Percentiles rank a stretch among this genome's conserved stretches.
Conservation (phyloP, 2,113 vertebrate species). For the Nycticebus coucang region DNA sequence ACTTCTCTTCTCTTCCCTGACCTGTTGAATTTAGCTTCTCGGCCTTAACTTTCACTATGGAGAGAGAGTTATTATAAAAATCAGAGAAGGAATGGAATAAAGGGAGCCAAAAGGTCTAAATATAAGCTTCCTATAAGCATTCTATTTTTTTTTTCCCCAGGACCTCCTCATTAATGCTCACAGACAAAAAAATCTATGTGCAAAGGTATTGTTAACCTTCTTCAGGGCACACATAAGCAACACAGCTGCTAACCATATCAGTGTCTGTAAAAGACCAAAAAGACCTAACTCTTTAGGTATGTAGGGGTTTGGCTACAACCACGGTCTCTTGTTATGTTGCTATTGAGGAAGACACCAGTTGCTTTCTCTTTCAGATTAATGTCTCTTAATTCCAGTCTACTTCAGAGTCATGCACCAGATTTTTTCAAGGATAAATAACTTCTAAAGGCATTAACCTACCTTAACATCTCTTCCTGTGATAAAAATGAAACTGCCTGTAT, state of each 20-base stretch:
- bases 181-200: not conserved
- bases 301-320: slow-evolving; percentile 22
- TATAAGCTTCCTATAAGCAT: not conserved
- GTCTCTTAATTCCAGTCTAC: slow-evolving; percentile 48
- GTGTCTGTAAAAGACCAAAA: not conserved
- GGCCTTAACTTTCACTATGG: not conserved
- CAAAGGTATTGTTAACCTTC: not conserved
- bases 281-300: slow-evolving; percentile 55
- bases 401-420: slow-evolving; percentile 35
- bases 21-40: not conserved
- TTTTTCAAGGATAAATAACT: slow-evolving; percentile 68
- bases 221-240: not conserved
- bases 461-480: slow-evolving; percentile 60
- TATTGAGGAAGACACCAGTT: slow-evolving; percentile 50
- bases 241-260: slow-evolving; percentile 43
- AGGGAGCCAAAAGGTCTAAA: not conserved
- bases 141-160: not conserved
- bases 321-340: not conserved
- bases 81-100: not conserved
- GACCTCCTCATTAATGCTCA: slow-evolving; percentile 27
- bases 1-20: not conserved
- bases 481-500: slow-evolving; percentile 31
- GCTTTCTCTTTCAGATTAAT: slow-evolving; percentile 61
- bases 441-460: slow-evolving; percentile 65
- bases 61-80: not conserved